Conservation (phyloP, 2,113 vertebrate species). For the Oceanodroma tethys region DNA sequence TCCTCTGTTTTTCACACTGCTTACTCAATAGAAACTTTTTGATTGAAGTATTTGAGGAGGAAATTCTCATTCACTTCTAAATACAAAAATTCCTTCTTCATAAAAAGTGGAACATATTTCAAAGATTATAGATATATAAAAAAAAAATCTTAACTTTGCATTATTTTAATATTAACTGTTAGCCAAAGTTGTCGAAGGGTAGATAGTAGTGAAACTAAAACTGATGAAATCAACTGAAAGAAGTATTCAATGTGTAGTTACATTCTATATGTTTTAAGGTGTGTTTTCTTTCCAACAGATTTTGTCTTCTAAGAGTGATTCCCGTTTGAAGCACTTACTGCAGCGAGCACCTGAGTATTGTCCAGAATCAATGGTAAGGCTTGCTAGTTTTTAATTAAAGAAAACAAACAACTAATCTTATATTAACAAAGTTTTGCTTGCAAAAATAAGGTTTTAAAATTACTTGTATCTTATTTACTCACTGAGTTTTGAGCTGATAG, state of each 20-base stretch:
- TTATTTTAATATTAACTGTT: background rate
- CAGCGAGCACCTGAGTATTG: conserved; percentile 93
- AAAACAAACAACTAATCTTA: background rate
- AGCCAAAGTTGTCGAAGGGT: background rate
- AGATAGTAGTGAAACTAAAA: background rate
- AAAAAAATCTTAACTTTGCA: background rate
- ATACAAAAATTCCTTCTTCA: background rate
- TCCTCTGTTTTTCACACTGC: background rate
- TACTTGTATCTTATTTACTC: background rate
- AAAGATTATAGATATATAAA: background rate
- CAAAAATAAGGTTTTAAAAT: background rate
- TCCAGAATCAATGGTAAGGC: conserved; percentile 85
- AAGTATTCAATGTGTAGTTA: background rate
- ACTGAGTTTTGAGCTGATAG: background rate
- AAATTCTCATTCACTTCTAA: background rate
- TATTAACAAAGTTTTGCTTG: background rate
- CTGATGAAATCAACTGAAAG: background rate
- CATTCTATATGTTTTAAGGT: background rate
- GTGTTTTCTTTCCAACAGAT: conserved; percentile 77
- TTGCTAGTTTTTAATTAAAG: background rate
- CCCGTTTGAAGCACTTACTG: conserved; percentile 90
- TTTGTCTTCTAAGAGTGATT: conserved; percentile 93
- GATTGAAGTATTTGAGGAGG: background rate
- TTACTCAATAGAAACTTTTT: background rate
- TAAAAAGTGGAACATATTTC: background rate